Base-by-base conservation (phyloP, 2,113 vertebrate species). In the Alosa alosa region DNA sequence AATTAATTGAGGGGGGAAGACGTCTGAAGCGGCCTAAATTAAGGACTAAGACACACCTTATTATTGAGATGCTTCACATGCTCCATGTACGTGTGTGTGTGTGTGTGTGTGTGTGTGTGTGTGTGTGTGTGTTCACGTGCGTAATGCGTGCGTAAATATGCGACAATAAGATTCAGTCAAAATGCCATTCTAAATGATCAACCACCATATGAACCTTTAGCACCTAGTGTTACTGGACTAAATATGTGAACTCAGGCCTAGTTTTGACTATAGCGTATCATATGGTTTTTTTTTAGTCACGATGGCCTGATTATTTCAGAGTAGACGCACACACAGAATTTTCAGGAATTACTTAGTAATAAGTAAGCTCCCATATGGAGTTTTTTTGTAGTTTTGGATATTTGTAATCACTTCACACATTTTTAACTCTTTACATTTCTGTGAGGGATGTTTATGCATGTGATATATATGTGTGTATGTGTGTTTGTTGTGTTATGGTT, bases 81-180 rank as follows among this genome's bases (percentile, higher is more conserved):
- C 31, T 36, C 25, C n/a, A 46, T 75, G 60, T 81, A 72, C 49
- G 72, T 82, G 10, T 81, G 10, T 4, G 17, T 64, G 11, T 44
- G 47, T 46, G 60, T 57, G 86, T 68, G 82, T 31, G 41, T n/a
- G 20, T 22, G 82, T 44, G 47, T 46, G 45, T 49, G 50, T 68
- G 64, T 10, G 0, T 82, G 81, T 44, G 83, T 89, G 88, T 90
- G 92, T 49, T 0, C 9, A 49, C 9, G 7, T 11, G 47, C 47
- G 47, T 90, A 91, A 39, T 36, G 31, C 36, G 36, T 39, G 72
- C 15, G 36, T 78, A 39, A 68, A 68, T 7, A 20, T n/a, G 57
- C 7, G 6, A 25, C n/a, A 31, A 68, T 25, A 11, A 39, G 3
- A 31, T 5, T 11, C 31, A 4, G 72, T 78, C 31, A 78, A 36